Base-by-base conservation (phyloP, 2,888 invertebrate species). In the Bruchidius siliquastri region DNA sequence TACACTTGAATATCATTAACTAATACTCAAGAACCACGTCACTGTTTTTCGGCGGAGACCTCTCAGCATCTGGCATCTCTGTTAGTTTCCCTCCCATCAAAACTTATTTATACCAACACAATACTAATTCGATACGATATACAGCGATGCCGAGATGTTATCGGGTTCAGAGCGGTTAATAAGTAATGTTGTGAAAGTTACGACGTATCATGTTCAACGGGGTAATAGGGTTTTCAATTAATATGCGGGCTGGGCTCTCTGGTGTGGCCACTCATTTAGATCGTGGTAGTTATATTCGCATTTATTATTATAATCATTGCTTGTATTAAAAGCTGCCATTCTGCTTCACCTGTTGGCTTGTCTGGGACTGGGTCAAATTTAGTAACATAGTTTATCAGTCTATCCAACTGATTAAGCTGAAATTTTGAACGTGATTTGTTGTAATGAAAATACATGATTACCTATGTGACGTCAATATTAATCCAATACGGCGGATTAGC, bases 21-120 rank as follows among this genome's bases (percentile, higher is more conserved):
- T 68, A 21, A 68, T 68, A 68, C 3, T 20, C 21, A 20, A 20
- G 2, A 67, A 13, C 68, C 22, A 26, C 67, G n/a, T 67, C 20
- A 67, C 72, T 71, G 72, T 72, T 73, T 73, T 76, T 49, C 49
- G 30, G 30, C 49, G 49, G 18, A 49, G 8, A 49, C 18, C 49
- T 49, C 49, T 49, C 49, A 49, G 18, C 49, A 49, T 49, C 49
- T 4, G 1, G 18, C 49, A 13, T 13, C 49, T 49, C 30, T 49
- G 74, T 77, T 74, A 76, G 76, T 73, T 76, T 78, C 76, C n/a
- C 75, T 76, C 76, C 74, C 74, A 76, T 76, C 73, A 73, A 74
- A 77, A 76, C 72, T 74, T 76, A 76, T 78, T 77, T 74, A 73
- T 76, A 74, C 74, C 72, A 75, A 71, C 74, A 71, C 67, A 70